A percentile compares a stretch with the other conserved stretches of the same genome.
These are phyloP conservation scores for Mastacembelus armatus DNA, from an alignment of 2,797 vertebrate genomes.

Conservation along the genomic window DNA sequence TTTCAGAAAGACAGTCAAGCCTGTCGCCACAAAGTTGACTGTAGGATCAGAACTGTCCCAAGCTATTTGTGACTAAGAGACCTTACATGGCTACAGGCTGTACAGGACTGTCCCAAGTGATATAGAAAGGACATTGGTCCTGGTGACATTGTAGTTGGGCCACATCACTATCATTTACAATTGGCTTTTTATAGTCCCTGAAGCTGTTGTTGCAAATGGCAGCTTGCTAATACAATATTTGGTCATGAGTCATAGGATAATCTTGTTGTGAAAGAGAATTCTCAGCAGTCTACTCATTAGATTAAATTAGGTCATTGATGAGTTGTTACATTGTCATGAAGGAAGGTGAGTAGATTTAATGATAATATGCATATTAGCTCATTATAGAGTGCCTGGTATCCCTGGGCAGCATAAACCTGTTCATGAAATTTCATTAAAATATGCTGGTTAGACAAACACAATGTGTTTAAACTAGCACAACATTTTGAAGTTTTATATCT, in stretches of 20 bases:
- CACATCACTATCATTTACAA: conserved; percentile 59
- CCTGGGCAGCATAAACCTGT: too few relatives aligned
- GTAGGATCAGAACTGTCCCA: conserved; percentile 55
- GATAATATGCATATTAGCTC: too few relatives aligned
- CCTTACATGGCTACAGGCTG: conserved; percentile 68
- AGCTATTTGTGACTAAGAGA: conserved; percentile 68
- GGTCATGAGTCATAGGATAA: conserved; percentile 25
- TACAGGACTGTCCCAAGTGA: conserved; percentile 45
- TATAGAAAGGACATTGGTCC: conserved; percentile 72
- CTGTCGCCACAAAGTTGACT: conserved; percentile 40
- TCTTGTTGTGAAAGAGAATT: neutral
- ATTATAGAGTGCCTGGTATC: too few relatives aligned
- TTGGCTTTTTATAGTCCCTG: conserved; percentile 68
- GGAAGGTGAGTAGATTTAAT: too few relatives aligned
- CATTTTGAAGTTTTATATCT: too few relatives aligned
- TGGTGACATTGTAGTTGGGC: conserved; percentile 55
- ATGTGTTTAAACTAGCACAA: too few relatives aligned
- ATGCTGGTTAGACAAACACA: too few relatives aligned
- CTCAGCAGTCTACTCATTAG: too few relatives aligned
- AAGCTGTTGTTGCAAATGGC: conserved; percentile 42
- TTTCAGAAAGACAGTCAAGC: too few relatives aligned
- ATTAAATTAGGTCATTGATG: too few relatives aligned
- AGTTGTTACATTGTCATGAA: too few relatives aligned
- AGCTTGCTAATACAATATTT: conserved; percentile 25
- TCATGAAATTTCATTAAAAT: too few relatives aligned